phyloP scores from a whole-genome alignment of 1,140 invertebrate species.

The Leptopilina boulardi region DNA sequence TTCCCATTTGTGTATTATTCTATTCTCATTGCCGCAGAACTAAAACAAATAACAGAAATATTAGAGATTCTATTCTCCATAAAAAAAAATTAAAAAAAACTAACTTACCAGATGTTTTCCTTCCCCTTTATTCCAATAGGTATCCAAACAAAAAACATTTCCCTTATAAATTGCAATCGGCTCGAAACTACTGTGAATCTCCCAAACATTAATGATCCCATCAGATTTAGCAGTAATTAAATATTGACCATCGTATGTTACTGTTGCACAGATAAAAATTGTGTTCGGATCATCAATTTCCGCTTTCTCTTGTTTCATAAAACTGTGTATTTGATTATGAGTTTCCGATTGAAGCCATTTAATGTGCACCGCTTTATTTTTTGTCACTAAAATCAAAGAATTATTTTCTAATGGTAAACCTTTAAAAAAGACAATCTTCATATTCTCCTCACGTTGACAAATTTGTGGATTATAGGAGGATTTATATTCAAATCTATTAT shows the following conservation, averaged over 20 bases:
- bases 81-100: conserved; percentile 35
- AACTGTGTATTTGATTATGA: conserved; percentile 60
- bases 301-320: conserved; percentile 54
- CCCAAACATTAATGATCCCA: conserved; percentile 66
- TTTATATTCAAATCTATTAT: conserved; percentile 1
- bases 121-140: conserved; percentile 65
- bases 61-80: neutral
- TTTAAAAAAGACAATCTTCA: conserved; percentile 20
- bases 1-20: conserved; percentile 67
- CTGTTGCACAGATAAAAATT: conserved; percentile 62
- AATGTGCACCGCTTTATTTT: conserved; percentile 62
- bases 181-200: conserved; percentile 55
- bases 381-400: conserved; percentile 39
- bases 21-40: conserved; percentile 69
- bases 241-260: conserved; percentile 71
- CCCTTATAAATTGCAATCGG: conserved; percentile 65
- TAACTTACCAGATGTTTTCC: conserved; percentile 63
- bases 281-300: conserved; percentile 52
- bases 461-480: conserved; percentile 39
- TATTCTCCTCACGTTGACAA: conserved; percentile 2
- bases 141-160: conserved; percentile 68
- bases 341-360: conserved; percentile 53
- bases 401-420: conserved; percentile 7
- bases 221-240: conserved; percentile 67
- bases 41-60: conserved; percentile 45